A percentile compares a stretch with the other conserved stretches of the same genome.
Conservation (phyloP, 2,797 vertebrate species). For the Gymnoscopelus microlampas region DNA sequence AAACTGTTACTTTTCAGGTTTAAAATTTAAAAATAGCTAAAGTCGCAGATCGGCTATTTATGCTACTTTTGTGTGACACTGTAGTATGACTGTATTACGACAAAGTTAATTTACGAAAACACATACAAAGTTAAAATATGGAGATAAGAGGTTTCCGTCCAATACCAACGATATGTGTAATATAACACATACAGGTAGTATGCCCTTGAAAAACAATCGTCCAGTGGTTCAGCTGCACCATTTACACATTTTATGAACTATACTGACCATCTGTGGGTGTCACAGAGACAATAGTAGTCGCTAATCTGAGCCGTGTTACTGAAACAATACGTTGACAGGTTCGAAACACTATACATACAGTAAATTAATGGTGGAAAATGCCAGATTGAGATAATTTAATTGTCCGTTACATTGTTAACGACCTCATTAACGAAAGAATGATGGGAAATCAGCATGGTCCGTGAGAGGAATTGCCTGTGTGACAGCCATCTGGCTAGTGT, state of each 20-base stretch:
- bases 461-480: conserved; percentile 75
- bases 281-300: background rate
- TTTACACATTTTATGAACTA: background rate
- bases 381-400: conserved; percentile 80
- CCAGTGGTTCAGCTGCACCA: background rate
- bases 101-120: no score
- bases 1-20: background rate
- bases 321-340: conserved; percentile 12
- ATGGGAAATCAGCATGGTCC: conserved; percentile 80
- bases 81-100: no score
- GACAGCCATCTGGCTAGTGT: conserved; percentile 81
- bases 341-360: conserved; percentile 38
- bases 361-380: conserved; percentile 66
- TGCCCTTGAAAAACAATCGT: conserved; percentile 12
- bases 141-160: no score
- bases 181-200: background rate
- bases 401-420: conserved; percentile 82
- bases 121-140: no score
- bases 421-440: conserved; percentile 83
- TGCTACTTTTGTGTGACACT: no score
- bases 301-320: background rate
- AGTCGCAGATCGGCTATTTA: no score
- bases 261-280: background rate
- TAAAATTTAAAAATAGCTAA: no score
- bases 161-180: background rate